Percentiles rank a stretch among this genome's conserved stretches.
These are phyloP conservation scores for Entomobrya multifasciata DNA, from an alignment of 2,888 invertebrate species.

Conservation along the genomic window DNA sequence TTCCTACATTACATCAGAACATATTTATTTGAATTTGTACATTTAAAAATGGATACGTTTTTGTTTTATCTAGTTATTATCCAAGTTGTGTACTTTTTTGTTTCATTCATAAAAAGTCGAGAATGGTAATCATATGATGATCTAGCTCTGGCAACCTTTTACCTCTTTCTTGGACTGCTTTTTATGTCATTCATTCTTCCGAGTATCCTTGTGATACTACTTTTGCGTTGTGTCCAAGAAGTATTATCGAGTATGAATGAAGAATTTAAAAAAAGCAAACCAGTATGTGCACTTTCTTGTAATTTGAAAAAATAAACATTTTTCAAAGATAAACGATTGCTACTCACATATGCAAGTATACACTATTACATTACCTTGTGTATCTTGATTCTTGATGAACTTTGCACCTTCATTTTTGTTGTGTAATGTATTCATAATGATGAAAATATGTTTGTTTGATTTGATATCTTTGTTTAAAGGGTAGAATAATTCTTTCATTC, in stretches of 20 bases:
- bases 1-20: too few relatives aligned
- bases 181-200: conserved; percentile 39
- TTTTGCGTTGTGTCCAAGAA: neutral
- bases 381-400: conserved; percentile 13
- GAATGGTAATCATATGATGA: conserved; percentile 2
- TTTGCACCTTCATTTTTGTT: neutral
- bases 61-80: neutral
- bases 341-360: neutral
- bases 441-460: too few relatives aligned
- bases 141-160: conserved; percentile 14
- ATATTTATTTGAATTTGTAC: too few relatives aligned
- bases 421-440: neutral
- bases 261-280: conserved; percentile 42
- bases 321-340: neutral
- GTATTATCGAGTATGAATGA: conserved; percentile 21
- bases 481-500: too few relatives aligned
- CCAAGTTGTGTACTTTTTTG: neutral
- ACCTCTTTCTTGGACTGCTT: conserved; percentile 33
- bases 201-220: conserved; percentile 10
- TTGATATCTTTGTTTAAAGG: too few relatives aligned
- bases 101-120: conserved; percentile 49
- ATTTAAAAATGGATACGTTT: neutral
- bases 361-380: neutral
- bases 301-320: conserved; percentile 4
- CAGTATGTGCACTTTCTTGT: conserved; percentile 47